Base-by-base conservation (phyloP, 2,888 invertebrate species). In the Chesias legatella region DNA sequence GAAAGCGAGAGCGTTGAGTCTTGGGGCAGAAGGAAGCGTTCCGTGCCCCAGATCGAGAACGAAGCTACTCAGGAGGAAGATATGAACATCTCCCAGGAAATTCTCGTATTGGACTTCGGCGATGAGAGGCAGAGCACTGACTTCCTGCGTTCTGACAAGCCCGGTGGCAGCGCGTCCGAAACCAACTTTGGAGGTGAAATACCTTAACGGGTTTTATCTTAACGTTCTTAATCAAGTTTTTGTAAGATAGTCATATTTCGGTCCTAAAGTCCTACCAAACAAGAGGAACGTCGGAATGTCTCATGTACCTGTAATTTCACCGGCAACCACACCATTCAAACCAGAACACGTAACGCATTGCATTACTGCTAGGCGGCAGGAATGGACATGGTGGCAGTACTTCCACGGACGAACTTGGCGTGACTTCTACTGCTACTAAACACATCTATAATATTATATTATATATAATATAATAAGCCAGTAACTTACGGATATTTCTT, bases 61-160 rank as follows among this genome's bases (percentile, higher is more conserved):
- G 89, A 88, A 17, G 91, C 92, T 48, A 89, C 86, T 39, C 91
- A 92, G 49, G 92, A 92, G 40, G 94, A 94, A 58, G 95, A 95
- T 65, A 97, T 97, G 96, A 97, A 96, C 53, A 91, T 98, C 48
- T 97, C 97, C 27, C 97, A 97, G 79, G 97, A 98, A 83, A 97
- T 98, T 67, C 89, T 97, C 10, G 97, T 97, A 1, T 86, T 97
- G 55, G 97, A 98, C 89, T 95, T 96, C 63, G 97, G 96, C 33
- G 97, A 97, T 82, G 96, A 97, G 51, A 60, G 93, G 59, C 95
- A 95, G 76, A 92, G 92, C 33, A 90, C 91, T 27, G 95, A 95
- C 54, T 95, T 93, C 84, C 89, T 95, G 56, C 93, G 93, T 70
- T 85, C 88, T 1, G 95, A 95, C 65, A 91, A 93, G 45, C 92